Conservation (phyloP, 1,140 invertebrate species). For the Bombus haemorrhoidalis region DNA sequence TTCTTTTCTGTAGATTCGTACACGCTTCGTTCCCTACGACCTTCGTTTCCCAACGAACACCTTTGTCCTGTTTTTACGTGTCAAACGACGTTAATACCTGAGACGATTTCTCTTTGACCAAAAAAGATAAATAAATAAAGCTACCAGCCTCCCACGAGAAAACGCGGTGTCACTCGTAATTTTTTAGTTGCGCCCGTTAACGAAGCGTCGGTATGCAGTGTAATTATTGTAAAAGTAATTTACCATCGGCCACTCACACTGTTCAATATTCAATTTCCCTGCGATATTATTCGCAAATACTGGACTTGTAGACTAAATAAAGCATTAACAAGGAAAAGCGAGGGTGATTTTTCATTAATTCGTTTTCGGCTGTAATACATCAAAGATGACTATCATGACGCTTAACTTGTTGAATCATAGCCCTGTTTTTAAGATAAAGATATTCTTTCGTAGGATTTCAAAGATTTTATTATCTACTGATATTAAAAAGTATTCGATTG, state of each 20-base stretch:
- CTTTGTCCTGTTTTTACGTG: neutral
- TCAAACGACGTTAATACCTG: neutral
- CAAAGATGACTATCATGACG: neutral
- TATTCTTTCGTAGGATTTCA: neutral
- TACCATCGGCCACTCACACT: neutral
- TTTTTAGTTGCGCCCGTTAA: slow-evolving; percentile 1
- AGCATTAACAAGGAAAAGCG: neutral
- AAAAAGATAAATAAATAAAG: neutral
- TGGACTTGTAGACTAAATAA: neutral
- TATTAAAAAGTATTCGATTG: neutral
- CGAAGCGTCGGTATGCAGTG: neutral
- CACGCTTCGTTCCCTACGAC: neutral
- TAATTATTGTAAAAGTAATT: slow-evolving; percentile 18
- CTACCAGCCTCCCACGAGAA: too few species aligned
- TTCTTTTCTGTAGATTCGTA: neutral
- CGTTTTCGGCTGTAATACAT: neutral
- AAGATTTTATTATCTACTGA: neutral
- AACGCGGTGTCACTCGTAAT: neutral
- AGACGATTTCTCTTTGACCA: neutral
- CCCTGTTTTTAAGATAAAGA: neutral
- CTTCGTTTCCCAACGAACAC: neutral
- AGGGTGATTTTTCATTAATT: neutral
- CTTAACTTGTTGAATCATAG: neutral
- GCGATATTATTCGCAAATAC: neutral
- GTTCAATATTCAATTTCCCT: neutral